These are phyloP conservation scores for Rotaria sp. DNA, from an alignment of 2,888 invertebrate genomes.

Conservation along the genomic window DNA sequence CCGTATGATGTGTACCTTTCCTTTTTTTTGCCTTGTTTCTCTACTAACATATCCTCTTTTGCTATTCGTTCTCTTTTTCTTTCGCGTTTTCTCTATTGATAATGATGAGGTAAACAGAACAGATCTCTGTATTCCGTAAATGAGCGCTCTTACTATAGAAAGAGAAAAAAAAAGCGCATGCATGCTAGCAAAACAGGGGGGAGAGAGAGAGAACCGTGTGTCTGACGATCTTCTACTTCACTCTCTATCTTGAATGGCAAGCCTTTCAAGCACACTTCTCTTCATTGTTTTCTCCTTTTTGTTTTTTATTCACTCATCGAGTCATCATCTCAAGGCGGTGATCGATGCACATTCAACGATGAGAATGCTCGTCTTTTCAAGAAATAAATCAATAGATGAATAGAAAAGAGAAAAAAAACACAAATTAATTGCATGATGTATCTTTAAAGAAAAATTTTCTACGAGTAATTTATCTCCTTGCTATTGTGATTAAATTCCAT, in stretches of 20 bases:
- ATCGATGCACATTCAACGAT: neutral
- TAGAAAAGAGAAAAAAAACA: neutral
- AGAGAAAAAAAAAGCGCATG: neutral
- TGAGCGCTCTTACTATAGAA: neutral
- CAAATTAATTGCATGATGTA: neutral
- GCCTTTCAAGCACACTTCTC: neutral
- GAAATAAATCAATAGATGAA: neutral
- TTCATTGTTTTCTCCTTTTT: neutral
- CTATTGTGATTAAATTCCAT: neutral
- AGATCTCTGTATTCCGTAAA: neutral
- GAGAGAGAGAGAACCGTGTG: neutral
- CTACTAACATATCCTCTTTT: neutral
- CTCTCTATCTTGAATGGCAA: neutral
- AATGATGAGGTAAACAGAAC: constrained; percentile 3
- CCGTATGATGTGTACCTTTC: neutral
- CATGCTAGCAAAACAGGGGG: neutral
- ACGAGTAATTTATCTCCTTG: neutral
- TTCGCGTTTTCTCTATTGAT: neutral
- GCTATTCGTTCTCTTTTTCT: neutral
- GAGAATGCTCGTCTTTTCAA: neutral
- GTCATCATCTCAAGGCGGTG: neutral
- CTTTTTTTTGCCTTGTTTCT: neutral
- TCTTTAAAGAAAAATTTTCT: neutral
- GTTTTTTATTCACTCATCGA: neutral
- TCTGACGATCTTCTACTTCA: neutral